Conservation (phyloP, 2,888 invertebrate genomes). For the Sphinx pinastri region DNA sequence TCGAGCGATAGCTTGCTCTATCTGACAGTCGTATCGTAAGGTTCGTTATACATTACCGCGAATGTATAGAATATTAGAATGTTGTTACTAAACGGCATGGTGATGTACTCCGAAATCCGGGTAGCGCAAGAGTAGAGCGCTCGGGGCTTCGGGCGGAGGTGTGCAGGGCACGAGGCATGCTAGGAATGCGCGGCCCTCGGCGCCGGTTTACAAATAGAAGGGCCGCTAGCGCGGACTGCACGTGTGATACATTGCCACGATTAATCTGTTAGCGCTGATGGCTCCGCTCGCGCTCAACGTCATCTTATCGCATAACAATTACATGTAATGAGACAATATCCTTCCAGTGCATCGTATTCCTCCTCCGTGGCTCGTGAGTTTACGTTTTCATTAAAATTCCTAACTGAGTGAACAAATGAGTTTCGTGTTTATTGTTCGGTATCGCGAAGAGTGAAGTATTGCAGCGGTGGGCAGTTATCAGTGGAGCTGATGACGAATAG, state of each 20-base stretch:
- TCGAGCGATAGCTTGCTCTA: constrained; percentile 37
- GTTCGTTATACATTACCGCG: constrained; percentile 57
- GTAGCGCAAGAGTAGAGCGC: constrained; percentile 48
- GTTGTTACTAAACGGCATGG: constrained; percentile 49
- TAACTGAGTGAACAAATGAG: not conserved
- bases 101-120: constrained; percentile 54
- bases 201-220: constrained; percentile 84
- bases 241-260: constrained; percentile 79
- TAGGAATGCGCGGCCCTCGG: constrained; percentile 80
- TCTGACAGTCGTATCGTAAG: constrained; percentile 23
- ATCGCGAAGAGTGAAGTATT: constrained; percentile 27
- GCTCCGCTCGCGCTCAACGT: constrained; percentile 59
- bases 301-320: constrained; percentile 54
- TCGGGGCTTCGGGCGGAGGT: constrained; percentile 47
- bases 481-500: constrained; percentile 40
- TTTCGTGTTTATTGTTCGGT: not conserved
- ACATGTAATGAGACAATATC: constrained; percentile 45
- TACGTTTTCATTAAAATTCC: not conserved
- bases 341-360: constrained; percentile 31
- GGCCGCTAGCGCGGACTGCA: constrained; percentile 77
- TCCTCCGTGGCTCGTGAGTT: constrained; percentile 39
- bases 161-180: constrained; percentile 74
- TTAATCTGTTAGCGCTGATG: constrained; percentile 76
- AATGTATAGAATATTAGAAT: constrained; percentile 47
- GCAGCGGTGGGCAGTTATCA: not conserved